Conservation (phyloP, 2,888 invertebrate genomes). For the Himalopsyche kuldschensis region DNA sequence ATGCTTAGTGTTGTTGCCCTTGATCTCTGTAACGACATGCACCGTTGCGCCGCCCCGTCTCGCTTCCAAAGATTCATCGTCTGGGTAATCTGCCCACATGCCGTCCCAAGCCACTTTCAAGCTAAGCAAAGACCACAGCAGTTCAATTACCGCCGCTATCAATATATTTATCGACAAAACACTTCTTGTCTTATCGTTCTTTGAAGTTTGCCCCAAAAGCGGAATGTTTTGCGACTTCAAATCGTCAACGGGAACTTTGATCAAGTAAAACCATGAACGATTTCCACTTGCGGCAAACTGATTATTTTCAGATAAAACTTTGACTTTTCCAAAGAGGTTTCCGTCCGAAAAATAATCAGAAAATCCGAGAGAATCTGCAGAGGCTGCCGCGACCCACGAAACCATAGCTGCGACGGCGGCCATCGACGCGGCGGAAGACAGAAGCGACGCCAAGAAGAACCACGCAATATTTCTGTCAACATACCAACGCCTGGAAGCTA, state of each 20-base stretch:
- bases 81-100: conserved; percentile 63
- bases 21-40: conserved; percentile 59
- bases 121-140: conserved; percentile 64
- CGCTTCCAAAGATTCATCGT: conserved; percentile 52
- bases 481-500: conserved; percentile 69
- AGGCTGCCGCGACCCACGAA: conserved; percentile 50
- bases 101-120: conserved; percentile 63
- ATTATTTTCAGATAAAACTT: neutral
- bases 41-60: conserved; percentile 53
- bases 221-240: conserved; percentile 26
- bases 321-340: conserved; percentile 18
- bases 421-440: conserved; percentile 59
- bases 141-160: conserved; percentile 61
- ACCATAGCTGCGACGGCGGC: conserved; percentile 52
- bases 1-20: conserved; percentile 56
- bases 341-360: conserved; percentile 28
- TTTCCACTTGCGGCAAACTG: neutral
- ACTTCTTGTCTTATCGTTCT: conserved; percentile 42
- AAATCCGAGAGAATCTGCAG: conserved; percentile 43
- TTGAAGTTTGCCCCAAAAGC: conserved; percentile 23
- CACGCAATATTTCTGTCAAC: conserved; percentile 66
- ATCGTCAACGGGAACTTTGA: conserved; percentile 24
- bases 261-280: conserved; percentile 15
- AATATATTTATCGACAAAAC: conserved; percentile 63
- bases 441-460: conserved; percentile 60